A percentile compares a stretch with the other conserved stretches of the same genome.
Conservation (phyloP, 2,113 vertebrate genomes). For the Pheucticus melanocephalus region DNA sequence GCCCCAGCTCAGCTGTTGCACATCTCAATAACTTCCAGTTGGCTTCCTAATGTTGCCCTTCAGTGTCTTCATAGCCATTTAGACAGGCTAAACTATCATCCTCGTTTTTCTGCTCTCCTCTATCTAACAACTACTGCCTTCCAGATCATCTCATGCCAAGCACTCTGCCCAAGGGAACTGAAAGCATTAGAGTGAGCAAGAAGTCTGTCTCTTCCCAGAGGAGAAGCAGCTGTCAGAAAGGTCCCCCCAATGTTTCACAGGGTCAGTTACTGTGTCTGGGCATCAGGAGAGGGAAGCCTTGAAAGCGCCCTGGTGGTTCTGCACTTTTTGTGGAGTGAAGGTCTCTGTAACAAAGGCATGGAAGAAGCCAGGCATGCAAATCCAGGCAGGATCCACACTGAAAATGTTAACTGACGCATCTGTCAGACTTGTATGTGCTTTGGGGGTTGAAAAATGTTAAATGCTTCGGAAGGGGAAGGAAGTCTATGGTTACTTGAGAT, state of each 20-base stretch:
- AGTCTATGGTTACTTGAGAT: background rate
- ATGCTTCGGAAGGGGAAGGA: background rate
- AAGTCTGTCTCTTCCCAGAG: background rate
- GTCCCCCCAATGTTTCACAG: background rate
- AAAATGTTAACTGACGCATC: constrained; percentile 63
- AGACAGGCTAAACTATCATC: background rate
- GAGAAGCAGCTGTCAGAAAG: background rate
- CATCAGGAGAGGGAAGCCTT: constrained; percentile 77
- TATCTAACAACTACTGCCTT: background rate
- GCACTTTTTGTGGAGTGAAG: constrained; percentile 81
- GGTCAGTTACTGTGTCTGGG: constrained; percentile 69
- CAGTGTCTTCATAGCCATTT: background rate
- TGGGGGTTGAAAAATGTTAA: background rate
- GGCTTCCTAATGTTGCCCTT: background rate
- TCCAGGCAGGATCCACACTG: constrained; percentile 70
- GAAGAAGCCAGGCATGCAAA: constrained; percentile 76
- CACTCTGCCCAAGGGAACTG: background rate
- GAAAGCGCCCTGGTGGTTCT: constrained; percentile 80
- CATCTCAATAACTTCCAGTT: background rate
- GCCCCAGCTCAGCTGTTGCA: background rate
- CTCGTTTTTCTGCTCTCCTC: background rate
- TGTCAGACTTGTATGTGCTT: background rate
- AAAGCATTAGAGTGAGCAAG: background rate
- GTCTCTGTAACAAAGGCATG: constrained; percentile 75
- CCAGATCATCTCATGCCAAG: background rate